A percentile compares a stretch with the other conserved stretches of the same genome.
Conservation (phyloP, 1,140 invertebrate species). For the Philotrypesis tridentata region DNA sequence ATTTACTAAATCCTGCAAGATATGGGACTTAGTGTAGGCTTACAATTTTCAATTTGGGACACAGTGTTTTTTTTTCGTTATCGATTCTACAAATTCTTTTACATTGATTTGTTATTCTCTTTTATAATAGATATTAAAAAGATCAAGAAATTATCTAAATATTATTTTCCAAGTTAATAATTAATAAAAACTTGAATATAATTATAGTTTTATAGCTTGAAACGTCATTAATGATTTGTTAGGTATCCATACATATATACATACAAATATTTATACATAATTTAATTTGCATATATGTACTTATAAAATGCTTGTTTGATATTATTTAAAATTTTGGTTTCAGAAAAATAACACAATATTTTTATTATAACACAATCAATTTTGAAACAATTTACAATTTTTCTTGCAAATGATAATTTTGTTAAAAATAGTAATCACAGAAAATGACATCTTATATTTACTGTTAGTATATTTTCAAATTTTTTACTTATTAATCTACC, state of each 20-base stretch:
- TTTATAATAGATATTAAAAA: neutral
- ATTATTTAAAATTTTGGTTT: neutral
- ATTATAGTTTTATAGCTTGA: no score
- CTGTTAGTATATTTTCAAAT: neutral
- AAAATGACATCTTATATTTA: neutral
- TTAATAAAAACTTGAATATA: no score
- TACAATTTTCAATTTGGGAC: neutral
- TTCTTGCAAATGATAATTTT: neutral
- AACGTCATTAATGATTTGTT: no score
- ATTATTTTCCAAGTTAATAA: no score
- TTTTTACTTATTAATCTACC: conserved; percentile 20
- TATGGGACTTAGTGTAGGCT: neutral
- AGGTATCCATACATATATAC: no score
- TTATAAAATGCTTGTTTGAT: neutral
- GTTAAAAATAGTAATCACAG: neutral
- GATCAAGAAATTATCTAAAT: neutral
- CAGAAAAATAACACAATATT: neutral
- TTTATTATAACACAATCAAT: neutral
- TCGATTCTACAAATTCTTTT: neutral
- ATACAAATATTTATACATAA: neutral
- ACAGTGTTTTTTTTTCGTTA: neutral
- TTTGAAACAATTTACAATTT: neutral
- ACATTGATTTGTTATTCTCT: neutral
- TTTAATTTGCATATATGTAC: neutral
- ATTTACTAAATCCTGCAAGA: neutral